Evolutionary conservation across 2,797 vertebrate species (phyloP).

Genomic region (Tinamus major): DNA sequence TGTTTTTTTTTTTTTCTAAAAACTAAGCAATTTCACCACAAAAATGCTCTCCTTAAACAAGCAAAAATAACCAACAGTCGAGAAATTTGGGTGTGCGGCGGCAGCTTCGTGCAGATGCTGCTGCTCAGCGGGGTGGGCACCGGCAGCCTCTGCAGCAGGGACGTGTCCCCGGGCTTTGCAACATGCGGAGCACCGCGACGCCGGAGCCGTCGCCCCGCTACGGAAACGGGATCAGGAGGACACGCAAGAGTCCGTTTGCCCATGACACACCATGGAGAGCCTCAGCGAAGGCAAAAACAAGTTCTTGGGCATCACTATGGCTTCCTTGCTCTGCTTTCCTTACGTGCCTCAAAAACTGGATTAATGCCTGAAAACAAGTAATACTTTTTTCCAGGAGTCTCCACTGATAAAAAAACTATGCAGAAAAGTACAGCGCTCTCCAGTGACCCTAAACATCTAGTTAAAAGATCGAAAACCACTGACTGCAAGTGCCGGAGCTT

Average conservation of each 20-base stretch:
- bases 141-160: neutral
- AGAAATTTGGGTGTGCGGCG: neutral
- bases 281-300: neutral
- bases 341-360: neutral
- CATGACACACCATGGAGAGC: rapidly evolving
- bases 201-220: neutral
- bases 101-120: neutral
- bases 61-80: neutral
- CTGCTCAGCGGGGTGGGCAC: neutral
- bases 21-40: neutral
- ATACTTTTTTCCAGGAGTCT: neutral
- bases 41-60: conserved; percentile 1
- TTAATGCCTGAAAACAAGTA: neutral
- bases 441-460: neutral
- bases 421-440: neutral
- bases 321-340: neutral
- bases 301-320: neutral
- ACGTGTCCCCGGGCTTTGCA: neutral
- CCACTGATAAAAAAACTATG: too few relatives aligned
- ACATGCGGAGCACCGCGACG: too few relatives aligned
- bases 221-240: neutral
- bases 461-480: conserved; percentile 4
- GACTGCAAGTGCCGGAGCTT: neutral
- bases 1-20: neutral
- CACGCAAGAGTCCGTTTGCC: neutral